Base-by-base conservation (phyloP, 2,888 invertebrate genomes). In the Vesta saturnalis region DNA sequence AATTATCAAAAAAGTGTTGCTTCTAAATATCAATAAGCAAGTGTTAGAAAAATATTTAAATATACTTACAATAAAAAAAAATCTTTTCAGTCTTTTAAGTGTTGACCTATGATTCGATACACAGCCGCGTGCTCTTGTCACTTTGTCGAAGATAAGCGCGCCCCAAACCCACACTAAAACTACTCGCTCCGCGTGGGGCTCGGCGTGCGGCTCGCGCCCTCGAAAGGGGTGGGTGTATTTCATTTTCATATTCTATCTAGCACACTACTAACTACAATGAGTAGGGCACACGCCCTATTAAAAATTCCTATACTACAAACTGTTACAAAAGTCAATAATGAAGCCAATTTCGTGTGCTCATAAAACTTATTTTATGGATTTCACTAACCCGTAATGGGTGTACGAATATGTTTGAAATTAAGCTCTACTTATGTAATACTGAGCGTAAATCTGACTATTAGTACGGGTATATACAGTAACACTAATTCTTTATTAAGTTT, bases 151-250 rank as follows among this genome's bases (percentile, higher is more conserved):
- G 70, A 70, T 70, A 63, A 70, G 70, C 70, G 70, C 65, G 66
- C 70, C 70, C 70, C 64, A 62, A 69, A 60, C 67, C 62, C 60
- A 70, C 66, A 70, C 70, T 70, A 70, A 70, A 70, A 70, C 70
- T 67, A 70, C 62, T 70, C 66, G 66, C 64, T 22, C 63, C 67
- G 65, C 69, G 70, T 70, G 67, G 64, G 66, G 66, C 67, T 60
- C 64, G 66, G 67, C 65, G 67, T 70, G 64, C 65, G 70, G 61
- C 67, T 70, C 70, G 70, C 70, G 70, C 70, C 70, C 70, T 70
- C 70, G 47, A 60, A 64, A 67, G 67, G 70, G 67, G 70, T 67
- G 70, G 70, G 70, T 70, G 67, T 66, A 64, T 69, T 69, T 69
- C 69, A 69, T 69, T 69, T 69, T 69, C 69, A 69, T 65, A 65